Evolutionary conservation across 2,888 invertebrate species (phyloP).

Genomic region (Apocheima hispidaria): DNA sequence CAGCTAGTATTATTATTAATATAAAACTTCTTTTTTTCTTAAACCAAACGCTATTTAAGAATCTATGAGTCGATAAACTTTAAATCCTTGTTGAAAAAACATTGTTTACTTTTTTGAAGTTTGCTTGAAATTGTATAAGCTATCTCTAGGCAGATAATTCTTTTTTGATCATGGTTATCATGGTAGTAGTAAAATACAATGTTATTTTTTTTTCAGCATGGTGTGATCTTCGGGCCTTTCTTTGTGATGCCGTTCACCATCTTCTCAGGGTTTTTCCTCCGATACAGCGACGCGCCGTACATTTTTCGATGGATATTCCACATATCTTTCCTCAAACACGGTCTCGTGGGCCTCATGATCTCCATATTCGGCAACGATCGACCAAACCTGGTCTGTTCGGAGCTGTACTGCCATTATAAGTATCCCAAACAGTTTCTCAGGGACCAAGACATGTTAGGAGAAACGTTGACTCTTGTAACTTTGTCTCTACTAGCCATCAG

Average conservation of each 20-base stretch:
- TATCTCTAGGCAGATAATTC: too few species aligned
- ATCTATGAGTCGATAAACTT: too few species aligned
- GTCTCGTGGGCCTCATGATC: slow-evolving; percentile 93
- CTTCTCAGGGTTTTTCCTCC: slow-evolving; percentile 97
- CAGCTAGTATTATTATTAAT: too few species aligned
- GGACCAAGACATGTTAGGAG: slow-evolving; percentile 89
- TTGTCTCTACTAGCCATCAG: slow-evolving; percentile 88
- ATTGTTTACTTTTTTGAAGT: too few species aligned
- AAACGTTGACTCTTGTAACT: slow-evolving; percentile 88
- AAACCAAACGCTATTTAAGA: too few species aligned
- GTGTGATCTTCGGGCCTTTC: slow-evolving; percentile 95
- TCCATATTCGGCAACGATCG: slow-evolving; percentile 94
- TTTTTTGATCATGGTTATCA: too few species aligned
- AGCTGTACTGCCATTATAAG: slow-evolving; percentile 91
- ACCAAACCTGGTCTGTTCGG: slow-evolving; percentile 90
- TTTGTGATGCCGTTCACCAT: slow-evolving; percentile 94
- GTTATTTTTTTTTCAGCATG: slow-evolving; percentile 88
- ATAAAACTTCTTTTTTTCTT: too few species aligned
- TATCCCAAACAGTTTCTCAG: slow-evolving; percentile 90
- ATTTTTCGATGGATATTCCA: slow-evolving; percentile 95
- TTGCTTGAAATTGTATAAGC: too few species aligned
- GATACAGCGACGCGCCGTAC: slow-evolving; percentile 91
- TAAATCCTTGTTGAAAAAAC: too few species aligned
- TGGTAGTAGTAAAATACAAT: not conserved
- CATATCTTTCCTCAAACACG: slow-evolving; percentile 95